Conservation (phyloP, 2,113 vertebrate genomes). For the Osmerus mordax region DNA sequence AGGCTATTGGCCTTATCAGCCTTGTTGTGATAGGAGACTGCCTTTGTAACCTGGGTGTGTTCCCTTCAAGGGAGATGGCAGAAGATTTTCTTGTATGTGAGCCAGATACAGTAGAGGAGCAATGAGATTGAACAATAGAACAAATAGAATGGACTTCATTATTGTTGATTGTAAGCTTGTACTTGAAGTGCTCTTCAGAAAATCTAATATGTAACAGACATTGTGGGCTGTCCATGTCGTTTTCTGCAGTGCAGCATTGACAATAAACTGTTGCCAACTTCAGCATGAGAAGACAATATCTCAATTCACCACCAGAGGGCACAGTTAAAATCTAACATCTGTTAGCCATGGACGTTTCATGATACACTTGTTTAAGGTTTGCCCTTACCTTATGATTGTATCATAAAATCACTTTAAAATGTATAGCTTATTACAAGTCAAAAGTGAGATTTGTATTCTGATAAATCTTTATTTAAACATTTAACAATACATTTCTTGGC, state of each 20-base stretch:
- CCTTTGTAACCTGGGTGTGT: not conserved
- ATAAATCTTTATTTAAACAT: no score
- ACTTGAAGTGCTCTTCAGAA: no score
- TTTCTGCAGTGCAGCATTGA: no score
- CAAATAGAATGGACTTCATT: not conserved
- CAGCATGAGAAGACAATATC: not conserved
- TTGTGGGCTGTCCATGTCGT: no score
- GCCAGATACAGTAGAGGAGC: not conserved
- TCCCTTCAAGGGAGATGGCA: not conserved
- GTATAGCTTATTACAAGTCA: no score
- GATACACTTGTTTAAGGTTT: no score
- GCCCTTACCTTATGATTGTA: no score
- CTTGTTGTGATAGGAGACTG: not conserved
- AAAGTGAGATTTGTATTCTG: no score
- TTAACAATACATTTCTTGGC: no score
- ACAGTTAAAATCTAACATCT: not conserved
- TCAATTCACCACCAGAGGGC: not conserved
- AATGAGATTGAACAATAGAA: no score
- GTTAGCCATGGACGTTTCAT: not conserved
- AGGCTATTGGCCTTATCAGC: not conserved
- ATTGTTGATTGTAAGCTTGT: not conserved
- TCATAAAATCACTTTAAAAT: no score
- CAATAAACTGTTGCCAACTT: not conserved
- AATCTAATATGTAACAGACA: no score
- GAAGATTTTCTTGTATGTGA: not conserved